Percentiles rank a stretch among this genome's conserved stretches.
These are phyloP conservation scores for Alcedo quadribrachys DNA, from an alignment of 2,797 vertebrate genomes.

Conservation along the genomic window DNA sequence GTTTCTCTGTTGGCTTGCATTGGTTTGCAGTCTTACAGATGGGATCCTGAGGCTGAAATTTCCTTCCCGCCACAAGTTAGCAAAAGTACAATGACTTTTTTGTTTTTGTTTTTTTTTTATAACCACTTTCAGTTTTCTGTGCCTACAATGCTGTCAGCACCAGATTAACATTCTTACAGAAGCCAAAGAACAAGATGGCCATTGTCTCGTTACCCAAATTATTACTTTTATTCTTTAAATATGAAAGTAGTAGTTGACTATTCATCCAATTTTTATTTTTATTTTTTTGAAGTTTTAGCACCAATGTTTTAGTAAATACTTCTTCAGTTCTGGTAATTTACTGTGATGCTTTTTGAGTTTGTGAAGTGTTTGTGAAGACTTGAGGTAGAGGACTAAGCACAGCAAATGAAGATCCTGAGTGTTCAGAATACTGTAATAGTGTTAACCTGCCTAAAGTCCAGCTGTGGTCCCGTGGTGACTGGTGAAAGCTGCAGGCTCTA, in stretches of 20 bases:
- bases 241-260: background rate
- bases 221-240: background rate
- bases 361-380: background rate
- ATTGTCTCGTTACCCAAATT: background rate
- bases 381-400: background rate
- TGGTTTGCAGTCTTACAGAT: background rate
- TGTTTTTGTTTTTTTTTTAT: background rate
- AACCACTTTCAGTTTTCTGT: background rate
- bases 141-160: background rate
- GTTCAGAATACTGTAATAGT: background rate
- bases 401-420: background rate
- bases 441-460: background rate
- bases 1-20: background rate
- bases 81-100: background rate
- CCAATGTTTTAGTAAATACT: background rate
- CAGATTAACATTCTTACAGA: background rate
- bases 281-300: background rate
- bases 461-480: background rate
- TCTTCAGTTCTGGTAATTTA: background rate
- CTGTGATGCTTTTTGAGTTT: background rate
- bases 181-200: background rate
- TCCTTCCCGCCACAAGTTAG: background rate
- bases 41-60: background rate
- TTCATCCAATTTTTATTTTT: background rate
- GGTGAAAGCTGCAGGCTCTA: background rate